phyloP scores from a whole-genome alignment of 2,888 invertebrate genomes.

The Pristionchus exspectatus region DNA sequence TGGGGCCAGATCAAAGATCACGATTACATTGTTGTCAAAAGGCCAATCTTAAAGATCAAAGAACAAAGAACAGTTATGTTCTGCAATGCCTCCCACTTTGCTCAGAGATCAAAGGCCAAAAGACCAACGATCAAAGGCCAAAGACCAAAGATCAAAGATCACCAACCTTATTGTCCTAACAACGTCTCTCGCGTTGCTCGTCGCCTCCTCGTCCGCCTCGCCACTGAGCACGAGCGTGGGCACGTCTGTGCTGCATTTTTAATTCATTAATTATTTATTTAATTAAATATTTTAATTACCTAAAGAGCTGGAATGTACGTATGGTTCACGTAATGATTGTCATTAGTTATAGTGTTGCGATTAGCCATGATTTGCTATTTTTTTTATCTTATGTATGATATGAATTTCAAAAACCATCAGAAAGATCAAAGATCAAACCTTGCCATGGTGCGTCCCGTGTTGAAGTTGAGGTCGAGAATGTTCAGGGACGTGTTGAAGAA shows the following conservation, averaged over 20 bases:
- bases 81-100: background rate
- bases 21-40: background rate
- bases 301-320: background rate
- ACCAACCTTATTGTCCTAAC: background rate
- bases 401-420: background rate
- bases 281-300: background rate
- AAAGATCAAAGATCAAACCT: background rate
- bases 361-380: background rate
- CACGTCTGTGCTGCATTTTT: background rate
- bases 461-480: background rate
- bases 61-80: too few relatives aligned
- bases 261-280: background rate
- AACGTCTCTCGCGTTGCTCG: background rate
- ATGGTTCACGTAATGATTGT: background rate
- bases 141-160: background rate
- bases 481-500: background rate
- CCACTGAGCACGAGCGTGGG: background rate
- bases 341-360: background rate
- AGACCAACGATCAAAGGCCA: background rate
- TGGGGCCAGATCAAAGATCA: constrained; percentile 7
- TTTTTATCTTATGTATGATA: background rate
- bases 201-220: background rate
- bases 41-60: too few relatives aligned
- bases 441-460: background rate
- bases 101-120: background rate